These are phyloP conservation scores for Calameuta filiformis DNA, from an alignment of 2,888 invertebrate species.

Conservation along the genomic window DNA sequence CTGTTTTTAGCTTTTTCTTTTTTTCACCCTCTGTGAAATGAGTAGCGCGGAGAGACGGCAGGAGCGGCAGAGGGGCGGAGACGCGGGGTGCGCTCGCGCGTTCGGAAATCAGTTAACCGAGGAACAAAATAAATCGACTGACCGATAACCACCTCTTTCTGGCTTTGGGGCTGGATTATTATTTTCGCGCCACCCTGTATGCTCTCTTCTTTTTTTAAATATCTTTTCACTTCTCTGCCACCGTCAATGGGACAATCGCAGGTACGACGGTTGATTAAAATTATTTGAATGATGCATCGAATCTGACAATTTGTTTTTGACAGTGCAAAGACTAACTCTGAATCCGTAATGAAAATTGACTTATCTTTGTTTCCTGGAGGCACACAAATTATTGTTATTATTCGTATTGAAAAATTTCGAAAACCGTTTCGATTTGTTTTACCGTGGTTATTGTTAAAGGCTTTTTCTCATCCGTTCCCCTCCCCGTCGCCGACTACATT, in stretches of 20 bases:
- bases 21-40: slow-evolving; percentile 26
- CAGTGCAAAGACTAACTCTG: neutral
- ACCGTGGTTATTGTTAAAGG: neutral
- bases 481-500: slow-evolving; percentile 21
- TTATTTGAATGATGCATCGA: neutral
- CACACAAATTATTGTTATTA: neutral
- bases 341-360: neutral
- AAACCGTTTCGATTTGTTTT: neutral
- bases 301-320: neutral
- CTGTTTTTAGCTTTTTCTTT: slow-evolving; percentile 22
- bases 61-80: neutral
- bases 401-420: neutral
- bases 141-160: neutral
- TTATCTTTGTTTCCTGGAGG: neutral
- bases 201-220: neutral
- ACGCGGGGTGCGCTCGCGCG: slow-evolving; percentile 10
- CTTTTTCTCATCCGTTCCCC: slow-evolving; percentile 11
- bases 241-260: neutral
- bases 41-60: slow-evolving; percentile 16
- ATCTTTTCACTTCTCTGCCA: neutral
- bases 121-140: slow-evolving; percentile 20
- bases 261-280: neutral
- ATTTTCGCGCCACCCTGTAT: slow-evolving; percentile 9
- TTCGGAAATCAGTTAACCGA: slow-evolving; percentile 39
- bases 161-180: slow-evolving; percentile 7